These are phyloP conservation scores for Apomyelois bistriatella DNA, from an alignment of 2,888 invertebrate species.

Conservation along the genomic window DNA sequence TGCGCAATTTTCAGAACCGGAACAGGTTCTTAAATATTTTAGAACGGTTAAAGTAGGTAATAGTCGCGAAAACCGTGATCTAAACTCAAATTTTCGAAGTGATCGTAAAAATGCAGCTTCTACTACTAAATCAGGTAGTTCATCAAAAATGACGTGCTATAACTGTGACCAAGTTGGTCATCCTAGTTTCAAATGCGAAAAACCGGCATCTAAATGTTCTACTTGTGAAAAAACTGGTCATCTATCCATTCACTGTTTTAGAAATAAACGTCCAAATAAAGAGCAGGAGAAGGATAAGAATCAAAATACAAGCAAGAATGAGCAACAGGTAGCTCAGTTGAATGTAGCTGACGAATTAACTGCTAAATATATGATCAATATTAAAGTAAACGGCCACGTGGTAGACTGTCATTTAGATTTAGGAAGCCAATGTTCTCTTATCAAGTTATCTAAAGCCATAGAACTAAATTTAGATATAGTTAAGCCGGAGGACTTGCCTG, in stretches of 20 bases:
- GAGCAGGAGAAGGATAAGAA: not conserved
- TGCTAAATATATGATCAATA: conserved; percentile 17
- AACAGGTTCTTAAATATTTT: conserved; percentile 12
- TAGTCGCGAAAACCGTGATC: conserved; percentile 2
- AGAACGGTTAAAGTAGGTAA: conserved; percentile 6
- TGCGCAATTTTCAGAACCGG: conserved; percentile 16
- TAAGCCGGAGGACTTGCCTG: conserved; percentile 11
- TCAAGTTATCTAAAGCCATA: conserved; percentile 18
- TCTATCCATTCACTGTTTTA: conserved; percentile 1
- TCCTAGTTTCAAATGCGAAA: conserved; percentile 8
- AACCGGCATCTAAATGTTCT: conserved; percentile 2
- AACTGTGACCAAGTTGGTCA: conserved; percentile 4
- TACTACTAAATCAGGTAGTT: not conserved
- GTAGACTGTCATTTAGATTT: conserved; percentile 25
- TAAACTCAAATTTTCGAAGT: not conserved
- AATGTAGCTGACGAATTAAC: conserved; percentile 1
- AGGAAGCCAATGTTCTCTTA: conserved; percentile 29
- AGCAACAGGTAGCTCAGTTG: conserved; percentile 11
- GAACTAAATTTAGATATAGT: conserved; percentile 7
- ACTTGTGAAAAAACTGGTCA: conserved; percentile 3
- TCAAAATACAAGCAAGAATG: not conserved
- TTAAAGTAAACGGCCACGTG: conserved; percentile 14
- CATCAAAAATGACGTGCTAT: not conserved
- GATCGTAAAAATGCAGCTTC: not conserved
- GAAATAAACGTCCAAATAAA: not conserved